These are phyloP conservation scores for Linurgus olivaceus DNA, from an alignment of 2,797 vertebrate genomes.

Conservation along the genomic window DNA sequence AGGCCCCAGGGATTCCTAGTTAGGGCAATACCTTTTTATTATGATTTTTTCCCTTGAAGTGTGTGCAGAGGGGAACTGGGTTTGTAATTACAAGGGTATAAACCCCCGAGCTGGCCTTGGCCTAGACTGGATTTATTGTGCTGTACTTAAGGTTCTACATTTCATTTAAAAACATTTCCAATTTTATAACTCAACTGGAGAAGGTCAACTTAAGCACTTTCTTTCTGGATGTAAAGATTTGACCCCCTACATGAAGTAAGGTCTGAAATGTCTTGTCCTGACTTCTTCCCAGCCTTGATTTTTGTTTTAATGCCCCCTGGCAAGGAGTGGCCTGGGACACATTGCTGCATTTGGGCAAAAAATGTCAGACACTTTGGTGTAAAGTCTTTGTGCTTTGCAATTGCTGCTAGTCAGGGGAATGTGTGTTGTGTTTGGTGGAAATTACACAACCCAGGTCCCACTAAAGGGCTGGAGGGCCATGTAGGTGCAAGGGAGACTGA, in stretches of 20 bases:
- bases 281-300: background rate
- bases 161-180: background rate
- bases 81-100: background rate
- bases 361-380: background rate
- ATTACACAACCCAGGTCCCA: background rate
- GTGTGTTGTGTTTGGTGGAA: background rate
- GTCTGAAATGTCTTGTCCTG: background rate
- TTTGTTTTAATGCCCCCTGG: background rate
- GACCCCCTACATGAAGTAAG: background rate
- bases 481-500: background rate
- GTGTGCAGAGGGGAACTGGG: background rate
- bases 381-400: background rate
- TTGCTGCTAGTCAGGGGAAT: background rate
- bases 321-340: background rate
- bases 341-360: background rate
- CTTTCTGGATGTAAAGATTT: background rate
- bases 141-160: background rate
- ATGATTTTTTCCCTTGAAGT: background rate
- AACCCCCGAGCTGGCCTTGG: background rate
- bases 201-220: background rate
- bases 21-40: background rate
- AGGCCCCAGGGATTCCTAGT: background rate
- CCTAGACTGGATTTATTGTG: slow-evolving; percentile 15
- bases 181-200: background rate
- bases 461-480: rapidly evolving